These are phyloP conservation scores for Hermaeophaga mercurialis DNA, from an alignment of 2,888 invertebrate genomes.

Conservation along the genomic window DNA sequence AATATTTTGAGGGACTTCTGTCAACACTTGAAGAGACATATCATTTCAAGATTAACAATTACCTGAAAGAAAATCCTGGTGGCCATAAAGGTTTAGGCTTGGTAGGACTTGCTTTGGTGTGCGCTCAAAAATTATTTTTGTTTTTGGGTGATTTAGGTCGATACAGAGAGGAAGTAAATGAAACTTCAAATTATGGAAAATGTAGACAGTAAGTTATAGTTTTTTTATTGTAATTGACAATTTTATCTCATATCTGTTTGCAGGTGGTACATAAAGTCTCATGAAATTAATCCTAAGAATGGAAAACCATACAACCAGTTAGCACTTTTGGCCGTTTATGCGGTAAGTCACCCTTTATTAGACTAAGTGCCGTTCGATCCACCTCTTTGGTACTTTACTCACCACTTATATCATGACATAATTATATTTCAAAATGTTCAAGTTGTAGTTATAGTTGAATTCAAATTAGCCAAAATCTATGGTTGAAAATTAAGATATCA, in stretches of 20 bases:
- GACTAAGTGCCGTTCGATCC: no score
- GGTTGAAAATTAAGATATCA: no score
- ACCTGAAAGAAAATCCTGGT: slow-evolving; percentile 64
- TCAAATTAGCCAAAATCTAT: no score
- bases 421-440: no score
- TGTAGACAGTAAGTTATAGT: slow-evolving; percentile 67
- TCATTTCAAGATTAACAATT: slow-evolving; percentile 72
- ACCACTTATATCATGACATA: no score
- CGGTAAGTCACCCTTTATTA: slow-evolving; percentile 60
- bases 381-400: no score
- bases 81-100: slow-evolving; percentile 69
- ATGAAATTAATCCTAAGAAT: slow-evolving; percentile 92
- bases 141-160: slow-evolving; percentile 92
- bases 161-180: slow-evolving; percentile 85
- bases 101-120: slow-evolving; percentile 77
- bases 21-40: slow-evolving; percentile 75
- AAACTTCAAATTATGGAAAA: slow-evolving; percentile 79
- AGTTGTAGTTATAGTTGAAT: no score
- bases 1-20: slow-evolving; percentile 78
- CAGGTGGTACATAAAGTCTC: slow-evolving; percentile 91
- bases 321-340: slow-evolving; percentile 84
- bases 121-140: slow-evolving; percentile 85
- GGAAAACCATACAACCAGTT: slow-evolving; percentile 95
- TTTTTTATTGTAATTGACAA: neutral
- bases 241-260: slow-evolving; percentile 29